Percentiles rank a stretch among this genome's conserved stretches.
phyloP scores from a whole-genome alignment of 2,888 invertebrate species.

The Philereme transversata region DNA sequence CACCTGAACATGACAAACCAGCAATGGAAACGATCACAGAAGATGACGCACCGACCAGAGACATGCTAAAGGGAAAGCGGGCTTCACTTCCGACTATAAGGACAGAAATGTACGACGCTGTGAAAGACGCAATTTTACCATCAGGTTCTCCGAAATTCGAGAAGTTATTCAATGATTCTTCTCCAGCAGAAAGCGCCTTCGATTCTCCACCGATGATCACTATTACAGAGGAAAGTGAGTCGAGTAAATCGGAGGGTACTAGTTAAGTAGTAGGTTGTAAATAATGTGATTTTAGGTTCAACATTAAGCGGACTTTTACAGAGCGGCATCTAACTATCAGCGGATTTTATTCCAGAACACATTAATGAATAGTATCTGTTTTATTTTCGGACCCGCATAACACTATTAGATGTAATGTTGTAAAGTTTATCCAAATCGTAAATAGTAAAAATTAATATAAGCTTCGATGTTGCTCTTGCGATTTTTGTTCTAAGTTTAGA shows the following conservation, averaged over 20 bases:
- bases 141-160: slow-evolving; percentile 84
- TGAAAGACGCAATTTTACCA: slow-evolving; percentile 80
- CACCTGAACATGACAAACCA: slow-evolving; percentile 41
- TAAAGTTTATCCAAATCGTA: slow-evolving; percentile 34
- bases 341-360: slow-evolving; percentile 10
- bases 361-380: background rate
- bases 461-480: slow-evolving; percentile 25
- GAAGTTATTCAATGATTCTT: slow-evolving; percentile 81
- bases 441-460: slow-evolving; percentile 13
- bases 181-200: slow-evolving; percentile 62
- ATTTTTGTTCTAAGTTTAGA: slow-evolving; percentile 24
- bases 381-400: slow-evolving; percentile 23
- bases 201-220: slow-evolving; percentile 76
- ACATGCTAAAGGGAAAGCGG: slow-evolving; percentile 65
- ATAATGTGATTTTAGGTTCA: slow-evolving; percentile 33
- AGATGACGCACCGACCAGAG: slow-evolving; percentile 65
- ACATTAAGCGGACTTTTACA: slow-evolving; percentile 27
- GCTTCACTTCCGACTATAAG: slow-evolving; percentile 72
- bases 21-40: slow-evolving; percentile 69
- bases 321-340: slow-evolving; percentile 24
- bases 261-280: slow-evolving; percentile 63
- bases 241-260: slow-evolving; percentile 67
- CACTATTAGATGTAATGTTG: slow-evolving; percentile 42
- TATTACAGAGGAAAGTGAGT: slow-evolving; percentile 77
- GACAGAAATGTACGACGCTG: slow-evolving; percentile 82